Percentiles rank a stretch among this genome's conserved stretches.
phyloP scores from a whole-genome alignment of 2,888 invertebrate species.

The Pachydiplax longipennis region DNA sequence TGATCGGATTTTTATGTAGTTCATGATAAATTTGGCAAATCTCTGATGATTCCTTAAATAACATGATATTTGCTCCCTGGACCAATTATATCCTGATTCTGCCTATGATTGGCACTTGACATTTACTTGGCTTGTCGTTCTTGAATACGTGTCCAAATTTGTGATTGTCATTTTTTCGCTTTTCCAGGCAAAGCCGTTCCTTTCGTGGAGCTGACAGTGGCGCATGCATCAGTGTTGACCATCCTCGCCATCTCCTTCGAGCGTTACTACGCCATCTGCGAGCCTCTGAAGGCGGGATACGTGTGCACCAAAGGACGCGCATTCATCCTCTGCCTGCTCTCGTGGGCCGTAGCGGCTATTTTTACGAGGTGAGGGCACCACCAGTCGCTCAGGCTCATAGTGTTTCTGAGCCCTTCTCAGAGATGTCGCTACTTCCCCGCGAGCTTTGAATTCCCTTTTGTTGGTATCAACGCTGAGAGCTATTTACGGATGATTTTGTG shows the following conservation, averaged over 20 bases:
- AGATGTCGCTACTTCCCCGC: neutral
- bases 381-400: neutral
- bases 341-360: conserved; percentile 84
- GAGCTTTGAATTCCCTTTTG: neutral
- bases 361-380: conserved; percentile 78
- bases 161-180: neutral
- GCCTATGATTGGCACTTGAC: too few relatives aligned
- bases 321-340: conserved; percentile 79
- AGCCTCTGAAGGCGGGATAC: conserved; percentile 87
- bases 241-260: conserved; percentile 94
- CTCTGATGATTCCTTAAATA: too few relatives aligned
- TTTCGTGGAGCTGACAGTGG: conserved; percentile 89
- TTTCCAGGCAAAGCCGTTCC: conserved; percentile 88
- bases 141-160: neutral
- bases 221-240: conserved; percentile 90
- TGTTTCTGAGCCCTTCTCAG: neutral
- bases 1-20: too few relatives aligned
- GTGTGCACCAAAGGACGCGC: conserved; percentile 88
- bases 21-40: too few relatives aligned
- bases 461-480: too few relatives aligned
- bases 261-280: conserved; percentile 89
- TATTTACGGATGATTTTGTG: too few relatives aligned
- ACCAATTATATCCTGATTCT: too few relatives aligned
- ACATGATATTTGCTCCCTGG: too few relatives aligned
- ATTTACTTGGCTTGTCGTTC: too few relatives aligned